These are phyloP conservation scores for Aphidoletes aphidimyza DNA, from an alignment of 2,888 invertebrate genomes.

Conservation along the genomic window DNA sequence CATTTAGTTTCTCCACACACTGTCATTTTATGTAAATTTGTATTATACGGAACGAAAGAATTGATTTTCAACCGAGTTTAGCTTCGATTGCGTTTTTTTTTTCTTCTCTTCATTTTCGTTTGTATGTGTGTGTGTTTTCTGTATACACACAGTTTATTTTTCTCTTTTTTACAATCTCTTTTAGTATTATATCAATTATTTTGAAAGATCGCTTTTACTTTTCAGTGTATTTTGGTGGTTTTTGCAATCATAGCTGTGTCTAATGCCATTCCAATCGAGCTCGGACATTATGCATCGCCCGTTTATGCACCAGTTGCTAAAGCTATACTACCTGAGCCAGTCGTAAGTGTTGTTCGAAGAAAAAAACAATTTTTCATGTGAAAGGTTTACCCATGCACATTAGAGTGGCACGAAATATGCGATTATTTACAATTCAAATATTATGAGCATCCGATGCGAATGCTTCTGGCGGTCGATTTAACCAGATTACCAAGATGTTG, in stretches of 20 bases:
- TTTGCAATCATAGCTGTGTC: slow-evolving; percentile 63
- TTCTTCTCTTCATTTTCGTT: neutral
- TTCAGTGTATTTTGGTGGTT: slow-evolving; percentile 66
- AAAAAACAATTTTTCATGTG: too few relatives aligned
- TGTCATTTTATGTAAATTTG: slow-evolving; percentile 4
- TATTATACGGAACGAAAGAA: neutral
- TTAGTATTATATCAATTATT: slow-evolving; percentile 40
- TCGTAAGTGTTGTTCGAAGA: slow-evolving; percentile 59
- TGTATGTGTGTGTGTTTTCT: neutral
- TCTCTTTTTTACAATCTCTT: slow-evolving; percentile 39
- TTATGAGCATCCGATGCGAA: too few relatives aligned
- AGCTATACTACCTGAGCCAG: slow-evolving; percentile 62
- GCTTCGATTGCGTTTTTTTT: slow-evolving; percentile 29
- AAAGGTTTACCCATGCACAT: slow-evolving; percentile 31
- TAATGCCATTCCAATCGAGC: slow-evolving; percentile 65
- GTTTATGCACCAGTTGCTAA: slow-evolving; percentile 60
- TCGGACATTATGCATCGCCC: slow-evolving; percentile 65
- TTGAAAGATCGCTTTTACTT: slow-evolving; percentile 56
- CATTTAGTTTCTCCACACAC: neutral
- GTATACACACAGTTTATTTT: too few relatives aligned
- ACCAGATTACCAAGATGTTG: too few relatives aligned
- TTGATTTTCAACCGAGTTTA: slow-evolving; percentile 29
- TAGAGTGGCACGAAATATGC: neutral
- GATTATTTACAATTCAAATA: neutral
- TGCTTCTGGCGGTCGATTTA: too few relatives aligned